Conservation (phyloP, 2,797 vertebrate species). For the Lacerta viridis region DNA sequence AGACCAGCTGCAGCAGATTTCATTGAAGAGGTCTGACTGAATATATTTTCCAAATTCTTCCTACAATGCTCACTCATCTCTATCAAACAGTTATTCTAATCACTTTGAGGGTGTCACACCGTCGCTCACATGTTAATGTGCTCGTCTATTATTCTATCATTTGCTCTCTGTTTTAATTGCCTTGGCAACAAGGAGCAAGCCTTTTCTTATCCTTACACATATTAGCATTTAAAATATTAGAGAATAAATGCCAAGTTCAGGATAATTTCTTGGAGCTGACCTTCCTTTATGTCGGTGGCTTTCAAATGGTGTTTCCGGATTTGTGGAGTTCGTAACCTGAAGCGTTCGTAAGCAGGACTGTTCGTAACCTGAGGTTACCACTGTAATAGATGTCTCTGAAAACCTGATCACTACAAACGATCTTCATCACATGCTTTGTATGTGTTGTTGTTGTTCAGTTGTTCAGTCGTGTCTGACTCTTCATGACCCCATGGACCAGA, state of each 20-base stretch:
- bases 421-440: too few relatives aligned
- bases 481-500: too few relatives aligned
- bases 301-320: background rate
- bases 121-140: conserved; percentile 29
- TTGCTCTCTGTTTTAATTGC: conserved; percentile 50
- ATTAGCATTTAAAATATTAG: conserved; percentile 31
- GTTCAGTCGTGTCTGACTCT: too few relatives aligned
- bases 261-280: conserved; percentile 18
- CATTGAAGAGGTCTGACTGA: background rate
- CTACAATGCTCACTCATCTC: conserved; percentile 20
- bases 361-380: too few relatives aligned
- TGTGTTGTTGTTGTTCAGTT: too few relatives aligned
- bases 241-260: conserved; percentile 37
- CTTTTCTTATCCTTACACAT: conserved; percentile 14
- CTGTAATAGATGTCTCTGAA: background rate
- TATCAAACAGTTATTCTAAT: conserved; percentile 48
- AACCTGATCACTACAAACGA: background rate
- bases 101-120: conserved; percentile 38
- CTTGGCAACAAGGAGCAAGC: conserved; percentile 40
- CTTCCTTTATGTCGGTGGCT: background rate
- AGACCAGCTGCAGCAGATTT: conserved; percentile 15
- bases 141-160: conserved; percentile 42
- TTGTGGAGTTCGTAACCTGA: too few relatives aligned
- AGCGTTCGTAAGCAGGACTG: too few relatives aligned
- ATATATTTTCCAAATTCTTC: conserved; percentile 39